Conservation (phyloP, 1,140 invertebrate genomes). For the Drosophila seguyi region DNA sequence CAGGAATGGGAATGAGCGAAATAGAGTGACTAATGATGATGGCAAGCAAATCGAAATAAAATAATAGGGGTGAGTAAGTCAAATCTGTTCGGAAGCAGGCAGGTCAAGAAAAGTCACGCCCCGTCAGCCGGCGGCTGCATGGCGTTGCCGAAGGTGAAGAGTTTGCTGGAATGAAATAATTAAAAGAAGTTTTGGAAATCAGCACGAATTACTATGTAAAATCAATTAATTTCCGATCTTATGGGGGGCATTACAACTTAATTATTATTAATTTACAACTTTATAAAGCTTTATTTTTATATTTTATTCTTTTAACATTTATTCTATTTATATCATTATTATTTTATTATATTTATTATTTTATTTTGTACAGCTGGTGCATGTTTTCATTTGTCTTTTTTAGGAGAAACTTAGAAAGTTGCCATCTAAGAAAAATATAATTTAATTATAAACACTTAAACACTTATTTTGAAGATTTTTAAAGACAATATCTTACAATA, state of each 20-base stretch:
- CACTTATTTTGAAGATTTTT: background rate
- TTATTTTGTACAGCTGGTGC: too few relatives aligned
- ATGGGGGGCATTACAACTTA: background rate
- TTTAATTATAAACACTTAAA: too few relatives aligned
- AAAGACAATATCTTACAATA: background rate
- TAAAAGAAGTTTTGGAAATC: background rate
- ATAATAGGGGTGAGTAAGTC: constrained; percentile 39
- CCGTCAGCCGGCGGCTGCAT: background rate
- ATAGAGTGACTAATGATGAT: constrained; percentile 48
- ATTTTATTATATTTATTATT: too few relatives aligned
- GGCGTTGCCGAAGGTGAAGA: background rate
- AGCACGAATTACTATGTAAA: background rate
- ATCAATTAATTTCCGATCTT: background rate
- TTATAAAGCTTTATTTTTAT: background rate
- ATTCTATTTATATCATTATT: too few relatives aligned
- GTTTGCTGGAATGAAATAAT: background rate
- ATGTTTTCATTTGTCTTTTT: background rate
- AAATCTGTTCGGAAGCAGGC: background rate
- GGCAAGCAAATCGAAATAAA: constrained; percentile 38
- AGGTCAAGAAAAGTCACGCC: background rate
- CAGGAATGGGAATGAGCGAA: background rate
- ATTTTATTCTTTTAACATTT: too few relatives aligned
- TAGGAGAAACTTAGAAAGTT: too few relatives aligned
- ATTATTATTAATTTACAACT: background rate
- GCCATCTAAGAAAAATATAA: too few relatives aligned